Evolutionary conservation across 2,888 invertebrate genomes (phyloP).

Genomic region (Vanessa cardui): DNA sequence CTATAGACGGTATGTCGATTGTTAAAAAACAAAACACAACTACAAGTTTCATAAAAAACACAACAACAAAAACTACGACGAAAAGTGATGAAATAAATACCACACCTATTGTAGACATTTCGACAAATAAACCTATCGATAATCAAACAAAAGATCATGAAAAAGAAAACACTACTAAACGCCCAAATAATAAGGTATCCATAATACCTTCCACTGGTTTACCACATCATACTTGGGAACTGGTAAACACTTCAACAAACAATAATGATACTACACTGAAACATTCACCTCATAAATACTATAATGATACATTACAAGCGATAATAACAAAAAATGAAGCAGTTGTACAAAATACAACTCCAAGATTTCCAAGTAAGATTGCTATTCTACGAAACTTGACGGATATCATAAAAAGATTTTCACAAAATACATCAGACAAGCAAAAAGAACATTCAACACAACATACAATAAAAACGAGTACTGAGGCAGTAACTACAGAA

Average conservation of each 20-base stretch:
- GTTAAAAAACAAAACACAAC: slow-evolving; percentile 64
- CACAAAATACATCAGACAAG: slow-evolving; percentile 77
- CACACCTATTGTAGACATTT: slow-evolving; percentile 35
- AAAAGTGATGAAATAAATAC: slow-evolving; percentile 34
- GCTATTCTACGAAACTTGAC: slow-evolving; percentile 84
- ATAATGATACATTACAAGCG: slow-evolving; percentile 85
- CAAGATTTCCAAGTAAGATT: slow-evolving; percentile 70
- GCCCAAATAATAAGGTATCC: slow-evolving; percentile 76
- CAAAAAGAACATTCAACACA: slow-evolving; percentile 39
- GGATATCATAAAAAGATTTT: slow-evolving; percentile 84
- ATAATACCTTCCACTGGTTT: slow-evolving; percentile 70
- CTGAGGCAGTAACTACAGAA: slow-evolving; percentile 46
- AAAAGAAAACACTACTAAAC: slow-evolving; percentile 67
- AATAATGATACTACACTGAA: slow-evolving; percentile 67
- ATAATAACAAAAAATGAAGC: slow-evolving; percentile 84
- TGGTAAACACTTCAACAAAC: slow-evolving; percentile 80
- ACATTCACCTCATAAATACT: slow-evolving; percentile 79
- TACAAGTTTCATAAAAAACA: slow-evolving; percentile 39
- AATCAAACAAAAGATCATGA: slow-evolving; percentile 42
- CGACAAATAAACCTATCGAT: slow-evolving; percentile 22
- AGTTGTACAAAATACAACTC: slow-evolving; percentile 70
- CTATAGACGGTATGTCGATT: slow-evolving; percentile 75
- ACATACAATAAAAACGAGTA: slow-evolving; percentile 41
- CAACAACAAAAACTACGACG: slow-evolving; percentile 41
- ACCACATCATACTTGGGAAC: slow-evolving; percentile 82